These are phyloP conservation scores for Orycteropus afer DNA, from an alignment of 2,113 vertebrate genomes.

Conservation along the genomic window DNA sequence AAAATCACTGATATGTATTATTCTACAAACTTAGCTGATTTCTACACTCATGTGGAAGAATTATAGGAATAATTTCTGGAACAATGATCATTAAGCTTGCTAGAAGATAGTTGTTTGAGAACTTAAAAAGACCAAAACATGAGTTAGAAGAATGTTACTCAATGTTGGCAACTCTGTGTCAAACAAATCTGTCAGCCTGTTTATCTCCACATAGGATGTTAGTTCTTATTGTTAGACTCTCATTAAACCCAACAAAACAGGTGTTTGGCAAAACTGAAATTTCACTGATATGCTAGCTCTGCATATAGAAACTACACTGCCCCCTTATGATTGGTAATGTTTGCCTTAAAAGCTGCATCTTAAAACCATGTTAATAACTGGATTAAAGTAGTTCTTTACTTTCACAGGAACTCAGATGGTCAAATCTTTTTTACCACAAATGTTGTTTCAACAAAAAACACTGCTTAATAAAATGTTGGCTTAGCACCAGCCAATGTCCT, in stretches of 20 bases:
- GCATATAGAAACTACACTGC: background rate
- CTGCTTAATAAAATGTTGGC: background rate
- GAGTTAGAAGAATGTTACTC: background rate
- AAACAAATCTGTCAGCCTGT: slow-evolving; percentile 25
- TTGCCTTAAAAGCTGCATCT: slow-evolving; percentile 16
- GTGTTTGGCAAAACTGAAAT: slow-evolving; percentile 36
- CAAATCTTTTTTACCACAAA: slow-evolving; percentile 9
- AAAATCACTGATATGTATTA: slow-evolving; percentile 63
- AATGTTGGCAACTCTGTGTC: slow-evolving; percentile 33
- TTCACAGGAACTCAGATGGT: background rate
- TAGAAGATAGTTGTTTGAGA: background rate
- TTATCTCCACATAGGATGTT: slow-evolving; percentile 49
- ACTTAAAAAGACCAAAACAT: background rate
- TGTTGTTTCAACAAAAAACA: background rate
- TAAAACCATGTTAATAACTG: slow-evolving; percentile 31
- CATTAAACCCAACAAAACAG: slow-evolving; percentile 46
- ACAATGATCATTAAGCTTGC: background rate
- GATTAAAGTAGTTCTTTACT: slow-evolving; percentile 13
- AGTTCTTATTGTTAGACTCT: slow-evolving; percentile 59
- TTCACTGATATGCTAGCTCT: background rate
- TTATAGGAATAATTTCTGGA: slow-evolving; percentile 40
- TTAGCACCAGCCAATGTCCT: background rate
- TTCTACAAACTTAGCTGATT: slow-evolving; percentile 41
- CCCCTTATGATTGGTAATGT: slow-evolving; percentile 15
- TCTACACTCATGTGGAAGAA: slow-evolving; percentile 42